Evolutionary conservation across 2,797 vertebrate species (phyloP), one percentile per base, ranked within the genome.

Genomic region (Cossypha caffra): DNA sequence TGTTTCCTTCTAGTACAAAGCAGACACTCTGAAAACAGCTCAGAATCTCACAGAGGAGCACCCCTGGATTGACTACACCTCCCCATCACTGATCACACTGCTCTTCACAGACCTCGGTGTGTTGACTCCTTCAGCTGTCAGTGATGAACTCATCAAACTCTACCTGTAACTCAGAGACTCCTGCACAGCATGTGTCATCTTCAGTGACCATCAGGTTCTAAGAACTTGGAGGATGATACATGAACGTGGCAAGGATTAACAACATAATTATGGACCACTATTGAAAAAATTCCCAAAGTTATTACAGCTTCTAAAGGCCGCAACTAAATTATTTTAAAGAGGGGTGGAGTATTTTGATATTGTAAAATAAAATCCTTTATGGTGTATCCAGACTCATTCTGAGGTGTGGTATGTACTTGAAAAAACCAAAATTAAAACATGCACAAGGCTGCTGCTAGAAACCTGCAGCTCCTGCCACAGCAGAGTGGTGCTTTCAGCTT

Each of bases 101-200:
- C 98, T 99, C 20, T 99, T 99, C 55, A 99, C 99, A 5, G 99
- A 99, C 98, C 98, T 99, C 2, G 99, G 99, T 0, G 99, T 99
- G 86, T 88, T 99, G 62, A 99, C 99, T 1, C 99, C 99, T 2
- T 99, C 99, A 0, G 99, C 99, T 0, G 99, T 99, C 96, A 99
- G 99, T 3, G 99, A 99, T 9, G 99, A 99, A 96, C 99, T 99
- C 94, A 99, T 99, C 97, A 99, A 99, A 96, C 98, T 99, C 50
- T 99, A 99, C 93, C 98, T 99, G 95, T 99, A 98, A 98, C 77
- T 62, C 72, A 50, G 16, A 50, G 72, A 89, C 68, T 74, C 13
- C 52, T 50, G 48, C 64, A 73, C 45, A 26, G 28, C 40, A 37
- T 16, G 7, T n/a, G 8, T 37, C 68, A 5, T 31, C 64, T 47